phyloP scores from a whole-genome alignment of 2,113 vertebrate species.

The zebrafish (Danio rerio) region DNA sequence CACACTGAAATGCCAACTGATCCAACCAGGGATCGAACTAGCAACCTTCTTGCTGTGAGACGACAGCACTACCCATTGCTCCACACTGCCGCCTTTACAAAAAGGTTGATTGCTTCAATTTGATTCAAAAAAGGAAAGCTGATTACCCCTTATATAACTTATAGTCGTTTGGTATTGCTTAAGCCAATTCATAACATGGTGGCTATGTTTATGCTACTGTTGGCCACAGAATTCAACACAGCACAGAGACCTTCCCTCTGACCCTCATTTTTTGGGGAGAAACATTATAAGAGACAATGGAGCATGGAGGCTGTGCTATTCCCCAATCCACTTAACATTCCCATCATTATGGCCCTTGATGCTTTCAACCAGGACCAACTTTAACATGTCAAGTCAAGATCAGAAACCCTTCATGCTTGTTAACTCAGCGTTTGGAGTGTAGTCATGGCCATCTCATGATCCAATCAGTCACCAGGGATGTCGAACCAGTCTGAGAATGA shows the following conservation, averaged over 20 bases:
- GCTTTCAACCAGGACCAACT: neutral
- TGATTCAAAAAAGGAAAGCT: no score
- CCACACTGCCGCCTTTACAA: no score
- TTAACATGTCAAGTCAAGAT: slow-evolving; percentile 25
- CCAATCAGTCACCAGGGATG: neutral
- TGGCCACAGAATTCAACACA: neutral
- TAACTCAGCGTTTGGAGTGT: neutral
- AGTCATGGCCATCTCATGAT: neutral
- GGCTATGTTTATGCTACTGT: no score
- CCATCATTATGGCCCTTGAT: slow-evolving; percentile 22
- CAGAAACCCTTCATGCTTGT: slow-evolving; percentile 1
- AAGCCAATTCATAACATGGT: no score
- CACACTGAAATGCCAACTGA: no score
- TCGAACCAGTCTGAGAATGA: slow-evolving; percentile 31
- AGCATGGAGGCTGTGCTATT: slow-evolving; percentile 28
- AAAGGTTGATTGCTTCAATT: no score
- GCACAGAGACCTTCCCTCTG: slow-evolving; percentile 4
- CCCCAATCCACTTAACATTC: slow-evolving; percentile 45
- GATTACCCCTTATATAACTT: no score
- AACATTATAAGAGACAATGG: slow-evolving; percentile 9
- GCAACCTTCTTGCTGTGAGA: no score
- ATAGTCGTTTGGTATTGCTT: no score
- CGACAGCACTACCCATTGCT: no score
- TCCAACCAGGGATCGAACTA: no score
- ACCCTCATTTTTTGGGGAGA: slow-evolving; percentile 40